Base-by-base conservation (phyloP, 2,113 vertebrate species). In the Bubo blakistoni region DNA sequence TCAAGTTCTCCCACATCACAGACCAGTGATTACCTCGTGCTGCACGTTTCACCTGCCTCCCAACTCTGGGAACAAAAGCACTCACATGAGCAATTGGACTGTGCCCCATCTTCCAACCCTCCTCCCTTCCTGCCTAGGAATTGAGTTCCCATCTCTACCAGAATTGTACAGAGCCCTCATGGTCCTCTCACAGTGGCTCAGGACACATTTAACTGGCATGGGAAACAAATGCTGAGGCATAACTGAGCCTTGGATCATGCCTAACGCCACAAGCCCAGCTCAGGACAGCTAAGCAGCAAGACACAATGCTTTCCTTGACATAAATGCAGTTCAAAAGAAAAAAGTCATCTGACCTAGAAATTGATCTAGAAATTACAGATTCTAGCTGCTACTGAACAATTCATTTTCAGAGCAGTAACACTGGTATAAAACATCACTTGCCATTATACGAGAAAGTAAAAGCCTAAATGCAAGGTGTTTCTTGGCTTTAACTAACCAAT, bases 401-500 rank as follows among this genome's bases (percentile, higher is more conserved):
- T 63, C 0, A 2, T 93, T 94, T 71, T 71, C 77, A 83, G 32
- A 83, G 38, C 29, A 74, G 19, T 70, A 46, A 29, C 47, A 32
- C 0, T 47, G 46, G 27, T 40, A 54, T 30, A 55, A 85, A 90
- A 34, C 4, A 7, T 27, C 59, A 52, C 10, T 24, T 17, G 17
- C 5, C 36, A 49, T n/a, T 29, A 44, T 3, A 19, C 0, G 4
- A 82, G 36, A 42, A 61, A 82, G 61, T 22, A 91, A 81, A 86
- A 88, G 69, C 14, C 13, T 30, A 62, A 86, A 36, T 2, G 29
- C 30, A 76, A 17, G 32, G 3, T 38, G 6, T 24, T 63, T 52
- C 85, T 52, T 49, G 34, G 32, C 26, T 80, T 80, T 69, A 62
- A 97, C 98, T 61, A 62, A 99, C 99, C 99, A 19, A 99, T 99